These are phyloP conservation scores for Hucho hucho DNA, from an alignment of 2,113 vertebrate species.

Conservation along the genomic window DNA sequence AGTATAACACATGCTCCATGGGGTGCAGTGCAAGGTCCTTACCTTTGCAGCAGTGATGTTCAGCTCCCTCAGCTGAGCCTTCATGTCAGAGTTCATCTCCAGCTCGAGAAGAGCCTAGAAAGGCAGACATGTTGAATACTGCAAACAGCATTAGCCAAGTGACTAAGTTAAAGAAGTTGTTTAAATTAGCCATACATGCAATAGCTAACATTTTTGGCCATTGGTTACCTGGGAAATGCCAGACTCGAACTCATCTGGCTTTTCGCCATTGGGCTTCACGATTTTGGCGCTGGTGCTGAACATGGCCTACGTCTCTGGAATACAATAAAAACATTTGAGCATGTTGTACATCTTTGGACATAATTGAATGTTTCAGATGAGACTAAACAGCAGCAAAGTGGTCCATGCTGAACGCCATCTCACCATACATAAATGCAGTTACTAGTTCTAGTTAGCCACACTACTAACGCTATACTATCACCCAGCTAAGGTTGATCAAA, in stretches of 20 bases:
- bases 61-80: constrained; percentile 94
- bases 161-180: neutral
- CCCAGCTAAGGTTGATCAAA: no score
- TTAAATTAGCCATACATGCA: neutral
- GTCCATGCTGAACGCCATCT: no score
- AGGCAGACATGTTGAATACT: neutral
- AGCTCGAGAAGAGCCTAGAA: constrained; percentile 91
- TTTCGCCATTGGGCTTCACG: constrained; percentile 98
- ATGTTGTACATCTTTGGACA: neutral
- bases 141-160: neutral
- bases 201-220: neutral
- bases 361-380: no score
- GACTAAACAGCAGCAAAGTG: no score
- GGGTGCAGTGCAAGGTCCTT: neutral
- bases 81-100: constrained; percentile 99
- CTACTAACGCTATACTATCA: no score
- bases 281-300: constrained; percentile 98
- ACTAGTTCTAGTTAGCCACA: no score
- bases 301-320: constrained; percentile 85
- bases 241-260: constrained; percentile 98
- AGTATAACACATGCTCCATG: neutral
- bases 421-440: no score
- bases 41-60: constrained; percentile 99
- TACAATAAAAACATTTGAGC: neutral
- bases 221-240: constrained; percentile 93